These are phyloP conservation scores for Leptinotarsa juncta DNA, from an alignment of 2,888 invertebrate species.

Conservation along the genomic window DNA sequence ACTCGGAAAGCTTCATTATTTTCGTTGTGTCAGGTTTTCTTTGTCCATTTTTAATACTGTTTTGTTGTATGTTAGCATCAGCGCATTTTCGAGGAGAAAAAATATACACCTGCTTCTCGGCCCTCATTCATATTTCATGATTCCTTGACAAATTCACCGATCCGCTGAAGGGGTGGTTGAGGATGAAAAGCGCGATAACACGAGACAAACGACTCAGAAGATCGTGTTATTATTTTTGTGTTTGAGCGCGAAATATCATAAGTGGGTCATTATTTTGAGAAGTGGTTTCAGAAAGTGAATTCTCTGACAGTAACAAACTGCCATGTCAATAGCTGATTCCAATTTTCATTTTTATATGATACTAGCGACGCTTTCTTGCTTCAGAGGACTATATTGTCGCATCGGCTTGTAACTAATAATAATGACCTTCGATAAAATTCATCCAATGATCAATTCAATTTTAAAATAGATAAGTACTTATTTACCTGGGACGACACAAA, in stretches of 20 bases:
- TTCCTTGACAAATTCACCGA: conserved; percentile 11
- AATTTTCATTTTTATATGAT: too few species aligned
- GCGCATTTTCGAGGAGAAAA: not conserved
- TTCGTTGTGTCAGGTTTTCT: conserved; percentile 9
- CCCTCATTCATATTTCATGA: conserved; percentile 15
- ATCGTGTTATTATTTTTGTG: not conserved
- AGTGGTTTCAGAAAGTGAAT: too few species aligned
- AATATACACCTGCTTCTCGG: not conserved
- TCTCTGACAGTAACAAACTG: too few species aligned
- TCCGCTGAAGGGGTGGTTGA: not conserved
- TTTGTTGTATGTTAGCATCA: not conserved
- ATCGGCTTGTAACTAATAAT: too few species aligned
- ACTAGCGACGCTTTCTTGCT: too few species aligned
- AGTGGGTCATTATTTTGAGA: not conserved
- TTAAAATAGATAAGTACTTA: too few species aligned
- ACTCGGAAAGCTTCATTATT: conserved; percentile 8
- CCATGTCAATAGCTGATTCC: too few species aligned
- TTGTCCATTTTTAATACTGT: conserved; percentile 11
- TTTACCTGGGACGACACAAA: too few species aligned
- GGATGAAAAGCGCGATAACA: not conserved
- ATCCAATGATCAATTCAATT: too few species aligned
- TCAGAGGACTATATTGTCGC: too few species aligned
- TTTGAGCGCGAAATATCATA: not conserved
- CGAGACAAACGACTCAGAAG: not conserved
- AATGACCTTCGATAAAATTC: too few species aligned